These are phyloP conservation scores for Margarornis squamiger DNA, from an alignment of 2,797 vertebrate species.

Conservation along the genomic window DNA sequence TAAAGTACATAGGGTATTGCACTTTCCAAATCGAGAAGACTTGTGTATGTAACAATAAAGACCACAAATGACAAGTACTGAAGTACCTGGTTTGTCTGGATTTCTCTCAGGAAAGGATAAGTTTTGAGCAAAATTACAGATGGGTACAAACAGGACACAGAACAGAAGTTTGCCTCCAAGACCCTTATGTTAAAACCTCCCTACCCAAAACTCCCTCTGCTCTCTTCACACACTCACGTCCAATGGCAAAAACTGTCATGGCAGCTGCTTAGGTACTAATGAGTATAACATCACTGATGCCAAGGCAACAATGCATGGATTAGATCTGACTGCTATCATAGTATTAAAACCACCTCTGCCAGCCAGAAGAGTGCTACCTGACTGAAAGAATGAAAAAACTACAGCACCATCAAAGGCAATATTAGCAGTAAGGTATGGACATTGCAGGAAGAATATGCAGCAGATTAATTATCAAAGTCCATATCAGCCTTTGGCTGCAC, in stretches of 20 bases:
- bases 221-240: neutral
- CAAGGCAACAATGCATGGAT: accelerated
- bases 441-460: neutral
- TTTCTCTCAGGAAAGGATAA: neutral
- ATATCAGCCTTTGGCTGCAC: neutral
- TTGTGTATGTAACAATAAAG: neutral
- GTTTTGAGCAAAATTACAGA: neutral
- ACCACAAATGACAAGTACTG: neutral
- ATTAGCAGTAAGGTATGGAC: neutral
- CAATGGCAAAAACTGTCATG: neutral
- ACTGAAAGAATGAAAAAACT: neutral
- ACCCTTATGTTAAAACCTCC: neutral
- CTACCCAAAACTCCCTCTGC: neutral
- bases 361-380: neutral
- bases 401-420: neutral
- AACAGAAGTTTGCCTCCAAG: neutral
- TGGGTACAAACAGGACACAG: neutral
- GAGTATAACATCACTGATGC: neutral
- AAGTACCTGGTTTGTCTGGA: neutral
- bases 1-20: neutral
- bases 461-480: neutral
- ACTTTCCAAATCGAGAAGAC: neutral
- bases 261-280: neutral
- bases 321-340: neutral
- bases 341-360: neutral